Base-by-base conservation (phyloP, 1,140 invertebrate genomes). In the Drosophila ohnishii region DNA sequence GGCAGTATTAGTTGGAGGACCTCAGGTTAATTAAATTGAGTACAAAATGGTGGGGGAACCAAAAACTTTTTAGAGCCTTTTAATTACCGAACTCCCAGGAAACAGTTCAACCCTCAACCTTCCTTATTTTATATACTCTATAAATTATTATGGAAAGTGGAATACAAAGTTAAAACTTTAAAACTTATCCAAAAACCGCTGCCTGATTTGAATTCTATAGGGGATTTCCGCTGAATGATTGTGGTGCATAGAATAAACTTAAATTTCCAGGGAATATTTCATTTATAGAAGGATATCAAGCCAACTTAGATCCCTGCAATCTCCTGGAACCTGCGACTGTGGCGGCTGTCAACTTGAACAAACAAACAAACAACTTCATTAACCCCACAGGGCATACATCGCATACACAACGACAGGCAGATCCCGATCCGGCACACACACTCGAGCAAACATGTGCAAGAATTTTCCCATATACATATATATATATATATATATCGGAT, bases 311-410 rank as follows among this genome's bases (percentile, higher is more conserved):
- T 22, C 19, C 32, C 50, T 22, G 32, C 32, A 22, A 22, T 22
- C 30, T 51, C 16, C 16, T 19, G 8, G 30, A 16, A 11, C 35
- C 40, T 35, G 25, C 37, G 40, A 37, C 64, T 47, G 63, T 34
- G 62, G 66, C 14, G 32, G 32, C 71, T 75, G 62, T 69, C 69
- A 74, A 75, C 40, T 81, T 60, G 37, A 59, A 51, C 75, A 87
- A 87, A 82, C 82, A 83, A 84, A 84, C 81, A 87, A 87, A 87
- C 80, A 87, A 87, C 84, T 87, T 88, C 79, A 87, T 87, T 87
- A 80, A 80, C 80, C 84, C 84, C 80, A 79, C 53, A 77, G 79
- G 83, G 76, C 84, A 82, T 72, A 62, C 53, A 71, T 57, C 25
- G 60, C 59, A 75, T 61, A 63, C 42, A 79, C 48, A 83, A 44